phyloP scores from a whole-genome alignment of 2,797 vertebrate genomes.

The Siniperca obscura region DNA sequence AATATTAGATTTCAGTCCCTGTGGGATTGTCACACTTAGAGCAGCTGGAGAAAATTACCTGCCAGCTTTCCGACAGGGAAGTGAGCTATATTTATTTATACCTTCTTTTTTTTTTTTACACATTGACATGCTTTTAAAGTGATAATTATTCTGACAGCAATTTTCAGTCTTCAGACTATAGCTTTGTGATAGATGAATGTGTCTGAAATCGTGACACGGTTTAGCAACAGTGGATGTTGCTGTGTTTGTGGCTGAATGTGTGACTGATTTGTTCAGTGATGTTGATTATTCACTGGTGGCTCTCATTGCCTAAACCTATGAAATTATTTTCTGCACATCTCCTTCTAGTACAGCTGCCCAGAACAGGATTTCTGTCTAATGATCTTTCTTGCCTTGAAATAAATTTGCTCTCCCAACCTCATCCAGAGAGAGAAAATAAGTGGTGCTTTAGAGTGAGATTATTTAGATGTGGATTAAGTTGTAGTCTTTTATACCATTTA shows the following conservation, averaged over 20 bases:
- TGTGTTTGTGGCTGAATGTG: conserved; percentile 60
- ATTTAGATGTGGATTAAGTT: conserved; percentile 58
- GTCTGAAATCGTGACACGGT: conserved; percentile 73
- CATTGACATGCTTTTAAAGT: conserved; percentile 83
- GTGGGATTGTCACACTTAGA: conserved; percentile 83
- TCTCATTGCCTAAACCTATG: conserved; percentile 55
- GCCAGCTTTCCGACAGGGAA: conserved; percentile 82
- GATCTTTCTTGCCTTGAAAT: conserved; percentile 62
- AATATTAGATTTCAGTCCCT: conserved; percentile 85
- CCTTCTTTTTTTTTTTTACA: conserved; percentile 57
- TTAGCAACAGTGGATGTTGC: conserved; percentile 65
- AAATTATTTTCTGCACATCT: conserved; percentile 68
- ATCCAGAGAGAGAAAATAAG: conserved; percentile 44
- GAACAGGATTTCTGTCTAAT: conserved; percentile 68
- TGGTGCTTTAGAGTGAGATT: conserved; percentile 47
- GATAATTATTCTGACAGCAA: conserved; percentile 80
- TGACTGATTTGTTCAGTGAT: conserved; percentile 69
- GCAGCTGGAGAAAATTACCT: conserved; percentile 86
- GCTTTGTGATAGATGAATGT: conserved; percentile 76
- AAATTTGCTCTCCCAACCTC: conserved; percentile 50
- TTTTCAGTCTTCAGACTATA: conserved; percentile 74
- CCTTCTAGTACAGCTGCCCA: conserved; percentile 41
- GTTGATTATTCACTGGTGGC: conserved; percentile 73
- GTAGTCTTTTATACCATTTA: conserved; percentile 38
- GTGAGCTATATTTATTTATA: conserved; percentile 87